phyloP scores from a whole-genome alignment of 2,113 vertebrate genomes.

The Shinisaurus crocodilurus region DNA sequence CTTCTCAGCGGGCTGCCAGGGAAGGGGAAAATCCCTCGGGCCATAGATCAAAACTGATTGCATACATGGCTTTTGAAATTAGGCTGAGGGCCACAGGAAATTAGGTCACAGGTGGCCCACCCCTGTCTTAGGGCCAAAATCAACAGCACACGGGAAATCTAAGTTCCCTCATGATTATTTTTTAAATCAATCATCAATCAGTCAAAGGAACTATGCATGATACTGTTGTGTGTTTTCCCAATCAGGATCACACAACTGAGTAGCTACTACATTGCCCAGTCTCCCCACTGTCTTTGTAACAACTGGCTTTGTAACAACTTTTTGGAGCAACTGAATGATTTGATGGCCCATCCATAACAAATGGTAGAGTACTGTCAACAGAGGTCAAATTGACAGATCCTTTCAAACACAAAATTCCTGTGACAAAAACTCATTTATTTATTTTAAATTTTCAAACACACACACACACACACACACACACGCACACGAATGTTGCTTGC shows the following conservation, averaged over 20 bases:
- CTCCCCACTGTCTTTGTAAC: neutral
- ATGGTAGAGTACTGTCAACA: neutral
- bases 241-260: neutral
- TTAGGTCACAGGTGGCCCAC: too few relatives aligned
- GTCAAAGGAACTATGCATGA: neutral
- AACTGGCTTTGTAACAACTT: neutral
- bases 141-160: too few relatives aligned
- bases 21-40: too few relatives aligned
- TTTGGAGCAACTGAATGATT: neutral
- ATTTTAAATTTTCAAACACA: constrained; percentile 13
- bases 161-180: too few relatives aligned
- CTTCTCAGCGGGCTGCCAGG: too few relatives aligned
- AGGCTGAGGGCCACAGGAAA: too few relatives aligned
- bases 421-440: neutral
- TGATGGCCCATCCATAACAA: neutral
- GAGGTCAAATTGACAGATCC: neutral
- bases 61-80: too few relatives aligned
- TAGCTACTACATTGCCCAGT: neutral
- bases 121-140: too few relatives aligned
- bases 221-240: neutral
- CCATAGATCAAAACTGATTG: too few relatives aligned
- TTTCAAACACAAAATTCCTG: neutral
- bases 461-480: neutral
- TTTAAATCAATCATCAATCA: too few relatives aligned
- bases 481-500: neutral